These are phyloP conservation scores for Platalea minor DNA, from an alignment of 2,797 vertebrate genomes.

Conservation along the genomic window DNA sequence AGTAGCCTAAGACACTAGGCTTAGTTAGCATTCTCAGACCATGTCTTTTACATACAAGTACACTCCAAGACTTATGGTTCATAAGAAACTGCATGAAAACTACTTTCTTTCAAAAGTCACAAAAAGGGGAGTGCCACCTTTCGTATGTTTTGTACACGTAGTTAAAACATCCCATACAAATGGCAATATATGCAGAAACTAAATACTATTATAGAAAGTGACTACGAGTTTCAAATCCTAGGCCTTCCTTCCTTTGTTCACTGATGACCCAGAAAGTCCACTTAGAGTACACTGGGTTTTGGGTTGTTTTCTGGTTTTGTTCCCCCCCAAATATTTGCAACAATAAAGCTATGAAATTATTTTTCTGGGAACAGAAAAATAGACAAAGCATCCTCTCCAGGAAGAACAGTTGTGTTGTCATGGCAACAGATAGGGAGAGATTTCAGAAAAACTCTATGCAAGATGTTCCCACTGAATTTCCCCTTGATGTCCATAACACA, in stretches of 20 bases:
- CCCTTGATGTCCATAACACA: background rate
- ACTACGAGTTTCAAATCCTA: background rate
- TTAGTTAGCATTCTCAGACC: background rate
- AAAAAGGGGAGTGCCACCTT: rapidly evolving
- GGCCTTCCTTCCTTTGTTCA: background rate
- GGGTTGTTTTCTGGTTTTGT: background rate
- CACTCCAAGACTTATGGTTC: background rate
- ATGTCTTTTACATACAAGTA: background rate
- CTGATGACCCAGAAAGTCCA: background rate
- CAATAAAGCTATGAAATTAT: background rate
- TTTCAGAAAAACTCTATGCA: background rate
- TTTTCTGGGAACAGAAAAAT: background rate
- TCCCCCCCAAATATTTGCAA: background rate
- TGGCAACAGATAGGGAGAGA: background rate
- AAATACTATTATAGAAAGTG: background rate
- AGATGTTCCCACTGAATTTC: background rate
- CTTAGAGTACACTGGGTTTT: background rate
- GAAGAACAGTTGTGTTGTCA: background rate
- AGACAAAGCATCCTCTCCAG: background rate
- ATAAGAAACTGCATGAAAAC: background rate
- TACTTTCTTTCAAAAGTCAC: background rate
- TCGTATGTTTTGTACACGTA: background rate
- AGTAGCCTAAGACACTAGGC: background rate
- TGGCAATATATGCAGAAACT: background rate
- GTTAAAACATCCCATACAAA: background rate